These are phyloP conservation scores for Ochropleura leucogaster DNA, from an alignment of 2,888 invertebrate species.

Conservation along the genomic window DNA sequence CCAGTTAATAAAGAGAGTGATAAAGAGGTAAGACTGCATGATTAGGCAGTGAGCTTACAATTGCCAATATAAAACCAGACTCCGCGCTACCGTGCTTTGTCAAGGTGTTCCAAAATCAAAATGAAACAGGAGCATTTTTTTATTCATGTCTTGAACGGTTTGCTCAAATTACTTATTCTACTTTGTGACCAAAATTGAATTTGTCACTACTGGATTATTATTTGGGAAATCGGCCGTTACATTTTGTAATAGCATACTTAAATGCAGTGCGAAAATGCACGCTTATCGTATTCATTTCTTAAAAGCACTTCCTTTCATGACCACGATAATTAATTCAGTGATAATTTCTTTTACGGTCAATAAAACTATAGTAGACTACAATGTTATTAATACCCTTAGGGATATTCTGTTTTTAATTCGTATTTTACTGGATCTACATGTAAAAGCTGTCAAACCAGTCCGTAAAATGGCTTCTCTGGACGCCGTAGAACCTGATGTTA, in stretches of 20 bases:
- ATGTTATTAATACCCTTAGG: constrained; percentile 52
- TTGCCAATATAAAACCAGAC: not conserved
- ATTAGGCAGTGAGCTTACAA: not conserved
- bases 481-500: constrained; percentile 39
- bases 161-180: not conserved
- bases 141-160: not conserved
- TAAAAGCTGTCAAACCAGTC: constrained; percentile 58
- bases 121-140: not conserved
- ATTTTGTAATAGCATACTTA: not conserved
- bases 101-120: not conserved
- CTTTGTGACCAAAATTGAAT: not conserved
- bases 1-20: no score
- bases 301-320: constrained; percentile 20
- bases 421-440: constrained; percentile 49
- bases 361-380: constrained; percentile 53
- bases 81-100: not conserved
- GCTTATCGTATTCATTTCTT: constrained; percentile 2
- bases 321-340: constrained; percentile 20
- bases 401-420: constrained; percentile 49
- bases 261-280: constrained; percentile 6
- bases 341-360: constrained; percentile 51
- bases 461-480: constrained; percentile 52
- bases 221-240: not conserved
- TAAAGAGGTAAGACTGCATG: not conserved
- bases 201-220: not conserved